Evolutionary conservation across 1,140 invertebrate species (phyloP).

Genomic region (Chrysoperla carnea): DNA sequence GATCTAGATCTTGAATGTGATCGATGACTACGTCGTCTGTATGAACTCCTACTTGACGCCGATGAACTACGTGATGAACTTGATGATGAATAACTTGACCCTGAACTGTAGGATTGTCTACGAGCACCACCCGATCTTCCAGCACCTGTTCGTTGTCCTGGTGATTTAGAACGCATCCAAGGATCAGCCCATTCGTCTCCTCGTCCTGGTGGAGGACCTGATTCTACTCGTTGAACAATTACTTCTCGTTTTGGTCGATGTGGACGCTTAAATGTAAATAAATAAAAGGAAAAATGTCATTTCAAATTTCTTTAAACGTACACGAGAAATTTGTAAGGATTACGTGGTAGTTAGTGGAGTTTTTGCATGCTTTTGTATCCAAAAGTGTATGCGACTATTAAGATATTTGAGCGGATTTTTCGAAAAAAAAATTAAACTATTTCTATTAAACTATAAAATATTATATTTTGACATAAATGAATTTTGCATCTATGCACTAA

Average conservation of each 20-base stretch:
- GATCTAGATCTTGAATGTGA: slow-evolving; percentile 15
- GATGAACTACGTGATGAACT: slow-evolving; percentile 15
- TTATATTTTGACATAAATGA: too few species aligned
- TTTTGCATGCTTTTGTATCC: too few species aligned
- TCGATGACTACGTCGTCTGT: slow-evolving; percentile 19
- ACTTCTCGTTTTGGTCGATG: slow-evolving; percentile 54
- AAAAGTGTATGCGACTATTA: too few species aligned
- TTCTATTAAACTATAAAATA: too few species aligned
- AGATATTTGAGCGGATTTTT: too few species aligned
- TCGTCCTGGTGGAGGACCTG: slow-evolving; percentile 29
- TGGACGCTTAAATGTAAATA: slow-evolving; percentile 22
- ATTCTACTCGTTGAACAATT: slow-evolving; percentile 49
- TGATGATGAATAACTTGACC: slow-evolving; percentile 48
- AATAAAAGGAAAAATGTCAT: too few species aligned
- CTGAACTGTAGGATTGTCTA: slow-evolving; percentile 50
- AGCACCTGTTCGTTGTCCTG: slow-evolving; percentile 29
- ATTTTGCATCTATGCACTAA: too few species aligned
- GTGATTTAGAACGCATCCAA: slow-evolving; percentile 69
- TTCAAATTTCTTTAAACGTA: too few species aligned
- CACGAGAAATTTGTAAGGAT: too few species aligned
- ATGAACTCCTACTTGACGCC: slow-evolving; percentile 16
- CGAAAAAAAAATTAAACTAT: too few species aligned
- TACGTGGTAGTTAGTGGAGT: too few species aligned
- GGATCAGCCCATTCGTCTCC: slow-evolving; percentile 85
- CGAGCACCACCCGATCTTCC: slow-evolving; percentile 21